Percentiles rank a stretch among this genome's conserved stretches.
Conservation (phyloP, 2,888 invertebrate genomes). For the Strigamia transsilvanica region DNA sequence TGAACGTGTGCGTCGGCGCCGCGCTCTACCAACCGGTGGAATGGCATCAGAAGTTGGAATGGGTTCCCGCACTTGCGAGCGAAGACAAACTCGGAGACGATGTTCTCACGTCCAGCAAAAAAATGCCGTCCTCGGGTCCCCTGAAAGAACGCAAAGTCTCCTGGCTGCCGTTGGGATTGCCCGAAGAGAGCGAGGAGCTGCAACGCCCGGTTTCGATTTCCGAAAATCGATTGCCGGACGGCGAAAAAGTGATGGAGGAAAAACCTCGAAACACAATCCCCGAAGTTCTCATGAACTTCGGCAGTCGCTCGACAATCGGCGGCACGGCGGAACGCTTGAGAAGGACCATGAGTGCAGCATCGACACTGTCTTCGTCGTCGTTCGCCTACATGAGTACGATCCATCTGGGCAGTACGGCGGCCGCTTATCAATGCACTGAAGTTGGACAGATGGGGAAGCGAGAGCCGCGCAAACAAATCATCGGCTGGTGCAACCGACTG, state of each 20-base stretch:
- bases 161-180: slow-evolving; percentile 51
- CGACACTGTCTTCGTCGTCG: slow-evolving; percentile 81
- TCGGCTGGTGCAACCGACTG: background rate
- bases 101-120: background rate
- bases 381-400: slow-evolving; percentile 86
- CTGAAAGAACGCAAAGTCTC: slow-evolving; percentile 55
- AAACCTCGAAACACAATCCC: background rate
- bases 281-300: slow-evolving; percentile 7
- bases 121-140: slow-evolving; percentile 1
- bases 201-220: background rate
- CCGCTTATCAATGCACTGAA: slow-evolving; percentile 76
- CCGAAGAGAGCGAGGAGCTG: background rate
- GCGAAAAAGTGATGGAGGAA: background rate
- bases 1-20: slow-evolving; percentile 57
- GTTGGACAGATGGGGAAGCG: slow-evolving; percentile 46
- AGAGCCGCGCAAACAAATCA: slow-evolving; percentile 15
- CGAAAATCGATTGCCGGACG: background rate
- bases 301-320: slow-evolving; percentile 30
- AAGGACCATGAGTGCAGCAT: slow-evolving; percentile 66
- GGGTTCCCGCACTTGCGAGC: slow-evolving; percentile 56
- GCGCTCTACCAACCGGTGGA: slow-evolving; percentile 56
- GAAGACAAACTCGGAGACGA: slow-evolving; percentile 1
- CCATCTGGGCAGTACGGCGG: slow-evolving; percentile 83
- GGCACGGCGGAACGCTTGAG: slow-evolving; percentile 50
- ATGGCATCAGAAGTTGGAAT: slow-evolving; percentile 65